phyloP scores from a whole-genome alignment of 2,888 invertebrate genomes.

The Marasmarcha lunaedactyla region DNA sequence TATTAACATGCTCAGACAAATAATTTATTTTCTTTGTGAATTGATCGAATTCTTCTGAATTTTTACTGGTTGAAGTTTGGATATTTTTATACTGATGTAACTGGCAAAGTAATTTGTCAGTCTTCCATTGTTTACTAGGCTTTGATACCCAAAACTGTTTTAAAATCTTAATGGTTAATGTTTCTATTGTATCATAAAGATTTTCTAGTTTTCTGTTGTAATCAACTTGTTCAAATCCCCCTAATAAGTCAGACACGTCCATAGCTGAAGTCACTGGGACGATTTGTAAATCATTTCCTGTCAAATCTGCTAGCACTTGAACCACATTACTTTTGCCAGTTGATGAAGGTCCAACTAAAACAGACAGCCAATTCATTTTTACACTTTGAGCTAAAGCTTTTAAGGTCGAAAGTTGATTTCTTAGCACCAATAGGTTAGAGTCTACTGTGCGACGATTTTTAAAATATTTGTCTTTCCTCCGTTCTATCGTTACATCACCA shows the following conservation, averaged over 20 bases:
- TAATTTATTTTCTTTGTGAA: slow-evolving; percentile 40
- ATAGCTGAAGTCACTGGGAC: slow-evolving; percentile 90
- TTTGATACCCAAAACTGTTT: slow-evolving; percentile 48
- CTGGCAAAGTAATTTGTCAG: slow-evolving; percentile 33
- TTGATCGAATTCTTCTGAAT: slow-evolving; percentile 24
- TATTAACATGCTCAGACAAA: slow-evolving; percentile 27
- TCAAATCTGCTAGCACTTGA: slow-evolving; percentile 79
- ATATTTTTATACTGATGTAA: slow-evolving; percentile 36
- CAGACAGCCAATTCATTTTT: slow-evolving; percentile 91
- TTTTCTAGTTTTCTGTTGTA: slow-evolving; percentile 81
- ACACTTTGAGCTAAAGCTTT: slow-evolving; percentile 89
- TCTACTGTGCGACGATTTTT: slow-evolving; percentile 40
- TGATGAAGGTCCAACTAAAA: slow-evolving; percentile 84
- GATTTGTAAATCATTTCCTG: slow-evolving; percentile 79
- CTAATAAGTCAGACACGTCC: slow-evolving; percentile 94
- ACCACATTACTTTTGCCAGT: slow-evolving; percentile 86
- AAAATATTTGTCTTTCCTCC: slow-evolving; percentile 45
- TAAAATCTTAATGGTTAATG: slow-evolving; percentile 58
- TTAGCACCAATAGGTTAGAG: slow-evolving; percentile 51
- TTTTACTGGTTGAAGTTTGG: slow-evolving; percentile 21
- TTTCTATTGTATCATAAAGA: slow-evolving; percentile 69
- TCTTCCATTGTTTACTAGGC: slow-evolving; percentile 26
- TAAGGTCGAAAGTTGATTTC: slow-evolving; percentile 74
- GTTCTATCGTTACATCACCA: slow-evolving; percentile 72
- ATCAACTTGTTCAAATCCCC: slow-evolving; percentile 96